Evolutionary conservation across 2,888 invertebrate genomes (phyloP), one percentile per base, ranked within the genome.

Genomic region (Luperina testacea): DNA sequence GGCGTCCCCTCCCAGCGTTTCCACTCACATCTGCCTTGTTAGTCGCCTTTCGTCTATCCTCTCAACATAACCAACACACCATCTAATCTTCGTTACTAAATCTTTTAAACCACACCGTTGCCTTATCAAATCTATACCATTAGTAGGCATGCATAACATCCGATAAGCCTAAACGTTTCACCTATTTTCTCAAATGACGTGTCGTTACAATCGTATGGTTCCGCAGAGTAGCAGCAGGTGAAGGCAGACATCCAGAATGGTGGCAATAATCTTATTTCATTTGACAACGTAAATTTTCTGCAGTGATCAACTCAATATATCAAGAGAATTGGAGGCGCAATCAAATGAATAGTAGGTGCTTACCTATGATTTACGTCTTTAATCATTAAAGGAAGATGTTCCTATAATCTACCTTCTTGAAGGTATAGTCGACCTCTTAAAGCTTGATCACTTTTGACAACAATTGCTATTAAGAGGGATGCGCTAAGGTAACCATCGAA

Each of bases 121-220:
- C 17, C 20, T 51, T 20, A 51, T 20, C 7, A 20, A 11, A 69
- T 69, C 20, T 48, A 48, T 48, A 13, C 4, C 13, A 48, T 13
- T 48, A 48, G 48, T 48, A 48, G 45, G 45, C 11, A 9, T 42
- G 42, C n/a, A 20, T 53, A 20, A 77, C 64, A 69, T 24, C 17
- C 64, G 42, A 72, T 83, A 82, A 83, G 51, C 63, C 24, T 81
- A 81, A 85, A 69, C 59, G 74, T 42, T 72, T 24, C n/a, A 59
- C 67, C 72, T 71, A 67, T 83, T 72, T 67, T 17, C 51, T 65
- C 69, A 83, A 85, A 85, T 75, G 84, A 83, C 74, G n/a, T 53
- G 84, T 80, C 87, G 9, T 85, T 85, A 87, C 51, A 72, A 42
- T 64, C 72, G 76, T 75, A 87, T 80, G 73, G 73, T 80, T 70